Base-by-base conservation (phyloP, 2,113 vertebrate genomes). In the Callocephalon fimbriatum region DNA sequence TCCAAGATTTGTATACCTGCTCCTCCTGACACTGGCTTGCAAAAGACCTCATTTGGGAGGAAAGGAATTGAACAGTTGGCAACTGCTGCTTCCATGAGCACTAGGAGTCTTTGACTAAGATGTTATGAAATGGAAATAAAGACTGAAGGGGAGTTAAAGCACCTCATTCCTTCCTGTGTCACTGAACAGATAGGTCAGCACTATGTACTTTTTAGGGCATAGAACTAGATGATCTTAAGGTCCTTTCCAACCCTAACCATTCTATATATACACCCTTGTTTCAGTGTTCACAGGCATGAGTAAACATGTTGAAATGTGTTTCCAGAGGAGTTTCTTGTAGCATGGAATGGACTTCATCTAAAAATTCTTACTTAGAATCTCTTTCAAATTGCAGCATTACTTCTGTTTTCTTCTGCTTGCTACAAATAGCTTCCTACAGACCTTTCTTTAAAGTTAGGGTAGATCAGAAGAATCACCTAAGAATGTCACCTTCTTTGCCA, bases 401-500 rank as follows among this genome's bases (percentile, higher is more conserved):
- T 58, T 58, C 37, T 77, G 72, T 51, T 88, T 80, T 15, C 26
- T 42, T 84, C 59, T 61, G 20, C 20, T 70, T 87, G 37, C 27
- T 42, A 32, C 73, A 91, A 76, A 35, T 38, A 29, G 4, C 58
- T 83, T 59, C 44, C 48, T 51, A 23, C 25, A 12, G 9, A 51
- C 2, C 7, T 15, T 53, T 45, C 32, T 76, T 83, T 59, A 48
- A 84, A 85, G 48, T 78, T 87, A 68, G 17, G 20, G 35, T 62
- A 54, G 54, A 48, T 75, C 65, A 89, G 63, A 94, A 96, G 86
- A 93, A 86, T 61, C 26, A 42, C 29, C 18, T 15, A 13, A 61
- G 31, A 87, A 58, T 23, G 25, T 47, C 51, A 53, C 48, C 65
- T 19, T 35, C 44, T 82, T 68, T 75, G 62, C 32, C 45, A 92